These are phyloP conservation scores for Halictus ligatus DNA, from an alignment of 2,888 invertebrate genomes.

Conservation along the genomic window DNA sequence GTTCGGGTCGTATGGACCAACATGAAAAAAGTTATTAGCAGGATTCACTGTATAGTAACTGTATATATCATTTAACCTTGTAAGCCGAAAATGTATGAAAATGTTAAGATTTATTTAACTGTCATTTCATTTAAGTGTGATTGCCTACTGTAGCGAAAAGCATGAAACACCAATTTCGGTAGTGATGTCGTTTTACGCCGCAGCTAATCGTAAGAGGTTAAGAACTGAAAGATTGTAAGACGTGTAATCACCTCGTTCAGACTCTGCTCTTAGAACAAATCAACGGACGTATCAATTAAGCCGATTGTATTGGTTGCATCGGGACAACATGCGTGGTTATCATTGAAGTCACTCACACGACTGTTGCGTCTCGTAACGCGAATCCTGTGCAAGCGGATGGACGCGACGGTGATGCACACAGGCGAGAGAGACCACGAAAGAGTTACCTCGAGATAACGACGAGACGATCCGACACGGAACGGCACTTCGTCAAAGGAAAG, in stretches of 20 bases:
- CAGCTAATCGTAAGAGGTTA: background rate
- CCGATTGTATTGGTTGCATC: constrained; percentile 38
- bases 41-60: background rate
- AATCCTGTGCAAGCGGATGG: constrained; percentile 27
- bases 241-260: constrained; percentile 17
- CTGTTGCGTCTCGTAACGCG: constrained; percentile 12
- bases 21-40: background rate
- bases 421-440: background rate
- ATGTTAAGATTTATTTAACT: background rate
- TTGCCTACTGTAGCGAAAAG: background rate
- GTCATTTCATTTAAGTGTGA: background rate
- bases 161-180: background rate
- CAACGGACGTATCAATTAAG: constrained; percentile 33
- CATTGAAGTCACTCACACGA: constrained; percentile 4
- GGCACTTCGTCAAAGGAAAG: constrained; percentile 28
- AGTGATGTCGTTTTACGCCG: background rate
- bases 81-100: background rate
- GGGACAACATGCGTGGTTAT: constrained; percentile 40
- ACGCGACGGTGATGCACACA: background rate
- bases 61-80: background rate
- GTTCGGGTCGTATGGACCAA: background rate
- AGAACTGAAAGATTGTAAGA: background rate
- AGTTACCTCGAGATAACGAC: constrained; percentile 36
- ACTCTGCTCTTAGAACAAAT: constrained; percentile 20
- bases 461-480: constrained; percentile 13